A percentile compares a stretch with the other conserved stretches of the same genome.
Conservation (phyloP, 2,888 invertebrate species). For the Phytoseiulus persimilis region DNA sequence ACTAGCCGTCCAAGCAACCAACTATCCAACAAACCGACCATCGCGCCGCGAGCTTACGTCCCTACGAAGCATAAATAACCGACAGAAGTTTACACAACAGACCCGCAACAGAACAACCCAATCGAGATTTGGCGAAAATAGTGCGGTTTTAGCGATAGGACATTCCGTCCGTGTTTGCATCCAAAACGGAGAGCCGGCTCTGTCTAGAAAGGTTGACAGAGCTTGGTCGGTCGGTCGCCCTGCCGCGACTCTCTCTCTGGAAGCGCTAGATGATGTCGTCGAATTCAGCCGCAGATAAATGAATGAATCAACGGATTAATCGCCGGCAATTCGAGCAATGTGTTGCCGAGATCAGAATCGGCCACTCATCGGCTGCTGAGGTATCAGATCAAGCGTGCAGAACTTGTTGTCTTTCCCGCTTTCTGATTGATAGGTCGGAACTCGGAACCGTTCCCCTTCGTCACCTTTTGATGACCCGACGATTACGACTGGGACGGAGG, state of each 20-base stretch:
- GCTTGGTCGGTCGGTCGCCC: too few species aligned
- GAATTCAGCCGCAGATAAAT: neutral
- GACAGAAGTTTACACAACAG: neutral
- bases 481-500: neutral
- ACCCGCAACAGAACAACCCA: neutral
- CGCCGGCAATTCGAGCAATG: neutral
- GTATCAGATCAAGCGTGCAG: neutral
- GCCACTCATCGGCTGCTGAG: neutral
- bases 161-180: neutral
- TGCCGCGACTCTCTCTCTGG: neutral
- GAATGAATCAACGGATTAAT: neutral
- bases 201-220: neutral
- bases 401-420: neutral
- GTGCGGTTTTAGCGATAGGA: neutral
- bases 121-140: neutral
- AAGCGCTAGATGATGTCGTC: neutral
- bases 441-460: neutral
- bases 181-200: neutral
- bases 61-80: neutral
- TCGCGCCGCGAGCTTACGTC: neutral
- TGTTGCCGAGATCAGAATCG: neutral
- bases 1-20: neutral
- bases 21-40: neutral
- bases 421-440: neutral
- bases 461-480: neutral